Evolutionary conservation across 2,797 vertebrate genomes (phyloP).

Genomic region (Cuculus canorus): DNA sequence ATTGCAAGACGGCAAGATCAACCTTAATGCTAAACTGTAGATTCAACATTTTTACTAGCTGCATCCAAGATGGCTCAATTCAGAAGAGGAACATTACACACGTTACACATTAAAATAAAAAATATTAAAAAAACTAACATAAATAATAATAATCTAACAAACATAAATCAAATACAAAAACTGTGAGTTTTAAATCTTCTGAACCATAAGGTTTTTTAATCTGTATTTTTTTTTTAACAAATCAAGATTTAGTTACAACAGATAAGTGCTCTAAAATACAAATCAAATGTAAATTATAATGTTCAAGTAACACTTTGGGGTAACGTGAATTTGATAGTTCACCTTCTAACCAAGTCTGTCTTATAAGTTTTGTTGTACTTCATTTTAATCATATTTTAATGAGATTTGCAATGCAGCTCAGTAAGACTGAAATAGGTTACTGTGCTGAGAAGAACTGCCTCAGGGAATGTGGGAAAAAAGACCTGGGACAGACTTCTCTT

Average conservation of each 20-base stretch:
- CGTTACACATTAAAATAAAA: too few relatives aligned
- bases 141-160: too few relatives aligned
- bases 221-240: neutral
- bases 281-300: neutral
- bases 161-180: neutral
- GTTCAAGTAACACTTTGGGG: neutral
- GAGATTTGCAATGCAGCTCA: neutral
- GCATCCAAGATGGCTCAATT: neutral
- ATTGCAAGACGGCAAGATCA: neutral
- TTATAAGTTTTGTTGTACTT: neutral
- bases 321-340: neutral
- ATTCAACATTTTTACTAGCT: neutral
- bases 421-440: conserved; percentile 36
- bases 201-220: neutral
- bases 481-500: neutral
- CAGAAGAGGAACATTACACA: neutral
- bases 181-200: neutral
- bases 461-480: neutral
- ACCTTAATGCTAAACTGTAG: neutral
- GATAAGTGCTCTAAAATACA: neutral
- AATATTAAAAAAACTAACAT: neutral
- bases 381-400: conserved; percentile 11
- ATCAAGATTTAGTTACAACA: neutral
- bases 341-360: conserved; percentile 5
- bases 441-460: conserved; percentile 40